phyloP scores from a whole-genome alignment of 2,113 vertebrate species.

The Neofelis nebulosa region DNA sequence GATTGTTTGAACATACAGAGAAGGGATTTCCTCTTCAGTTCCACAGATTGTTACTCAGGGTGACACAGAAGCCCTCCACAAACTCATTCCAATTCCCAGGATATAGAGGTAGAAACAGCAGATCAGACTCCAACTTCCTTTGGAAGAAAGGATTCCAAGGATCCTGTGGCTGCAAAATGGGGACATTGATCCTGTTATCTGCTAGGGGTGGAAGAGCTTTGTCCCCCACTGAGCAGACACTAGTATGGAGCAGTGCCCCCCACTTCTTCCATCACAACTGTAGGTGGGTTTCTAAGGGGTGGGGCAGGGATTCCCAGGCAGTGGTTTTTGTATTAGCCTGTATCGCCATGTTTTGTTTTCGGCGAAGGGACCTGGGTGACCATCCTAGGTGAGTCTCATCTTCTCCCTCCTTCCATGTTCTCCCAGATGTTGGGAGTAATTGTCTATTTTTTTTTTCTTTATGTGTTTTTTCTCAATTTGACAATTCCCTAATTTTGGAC shows the following conservation, averaged over 20 bases:
- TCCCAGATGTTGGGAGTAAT: not conserved
- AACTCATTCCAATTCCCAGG: fast-evolving
- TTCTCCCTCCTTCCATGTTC: not conserved
- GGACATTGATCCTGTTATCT: fast-evolving
- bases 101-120: fast-evolving
- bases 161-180: fast-evolving
- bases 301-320: fast-evolving
- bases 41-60: fast-evolving
- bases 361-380: not conserved
- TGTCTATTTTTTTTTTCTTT: not conserved
- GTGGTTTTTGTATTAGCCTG: slow-evolving; percentile 64
- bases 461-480: not conserved
- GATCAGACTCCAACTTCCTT: fast-evolving
- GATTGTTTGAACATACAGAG: fast-evolving
- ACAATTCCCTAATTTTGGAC: no score
- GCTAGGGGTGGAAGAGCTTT: fast-evolving
- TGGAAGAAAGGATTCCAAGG: not conserved
- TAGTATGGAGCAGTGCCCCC: not conserved
- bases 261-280: not conserved
- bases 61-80: not conserved
- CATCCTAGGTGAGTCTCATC: slow-evolving; percentile 70
- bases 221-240: fast-evolving
- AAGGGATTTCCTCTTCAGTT: fast-evolving
- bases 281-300: fast-evolving
- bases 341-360: slow-evolving; percentile 67